These are phyloP conservation scores for Hydroisotoma schaefferi DNA, from an alignment of 2,888 invertebrate genomes.

Conservation along the genomic window DNA sequence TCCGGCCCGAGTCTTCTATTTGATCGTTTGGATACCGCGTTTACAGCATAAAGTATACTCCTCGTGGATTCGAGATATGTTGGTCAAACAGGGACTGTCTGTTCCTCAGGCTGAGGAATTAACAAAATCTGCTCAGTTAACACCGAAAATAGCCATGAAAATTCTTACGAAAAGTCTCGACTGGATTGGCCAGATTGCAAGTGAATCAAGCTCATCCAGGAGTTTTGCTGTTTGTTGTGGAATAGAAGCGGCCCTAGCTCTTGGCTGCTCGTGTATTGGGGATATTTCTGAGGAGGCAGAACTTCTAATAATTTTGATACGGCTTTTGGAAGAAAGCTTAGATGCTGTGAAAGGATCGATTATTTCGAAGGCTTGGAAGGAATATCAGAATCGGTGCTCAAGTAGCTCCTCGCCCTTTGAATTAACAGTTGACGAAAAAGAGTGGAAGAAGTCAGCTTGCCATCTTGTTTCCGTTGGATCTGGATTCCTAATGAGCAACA, in stretches of 20 bases:
- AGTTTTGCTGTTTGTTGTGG: slow-evolving; percentile 35
- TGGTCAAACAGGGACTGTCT: slow-evolving; percentile 46
- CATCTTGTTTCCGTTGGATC: slow-evolving; percentile 43
- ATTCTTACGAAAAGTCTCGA: slow-evolving; percentile 27
- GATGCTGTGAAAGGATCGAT: slow-evolving; percentile 30
- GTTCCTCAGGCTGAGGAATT: slow-evolving; percentile 42
- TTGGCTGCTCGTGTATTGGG: slow-evolving; percentile 26
- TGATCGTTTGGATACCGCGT: slow-evolving; percentile 45
- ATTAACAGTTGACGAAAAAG: slow-evolving; percentile 9
- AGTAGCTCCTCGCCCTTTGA: neutral
- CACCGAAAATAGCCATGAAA: slow-evolving; percentile 29
- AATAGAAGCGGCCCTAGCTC: slow-evolving; percentile 41
- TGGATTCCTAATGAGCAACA: slow-evolving; percentile 42
- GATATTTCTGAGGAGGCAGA: slow-evolving; percentile 34
- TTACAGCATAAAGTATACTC: slow-evolving; percentile 42
- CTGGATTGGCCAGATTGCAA: slow-evolving; percentile 19
- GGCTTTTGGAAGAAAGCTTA: slow-evolving; percentile 33
- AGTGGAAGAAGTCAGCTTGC: slow-evolving; percentile 28
- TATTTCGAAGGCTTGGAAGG: slow-evolving; percentile 12
- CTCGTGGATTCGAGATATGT: slow-evolving; percentile 47
- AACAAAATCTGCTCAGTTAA: slow-evolving; percentile 19
- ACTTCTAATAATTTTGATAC: slow-evolving; percentile 31
- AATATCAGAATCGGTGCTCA: neutral
- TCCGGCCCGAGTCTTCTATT: slow-evolving; percentile 38
- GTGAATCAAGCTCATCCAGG: slow-evolving; percentile 13